Evolutionary conservation across 2,113 vertebrate species (phyloP).

Genomic region (Grantiella picta): DNA sequence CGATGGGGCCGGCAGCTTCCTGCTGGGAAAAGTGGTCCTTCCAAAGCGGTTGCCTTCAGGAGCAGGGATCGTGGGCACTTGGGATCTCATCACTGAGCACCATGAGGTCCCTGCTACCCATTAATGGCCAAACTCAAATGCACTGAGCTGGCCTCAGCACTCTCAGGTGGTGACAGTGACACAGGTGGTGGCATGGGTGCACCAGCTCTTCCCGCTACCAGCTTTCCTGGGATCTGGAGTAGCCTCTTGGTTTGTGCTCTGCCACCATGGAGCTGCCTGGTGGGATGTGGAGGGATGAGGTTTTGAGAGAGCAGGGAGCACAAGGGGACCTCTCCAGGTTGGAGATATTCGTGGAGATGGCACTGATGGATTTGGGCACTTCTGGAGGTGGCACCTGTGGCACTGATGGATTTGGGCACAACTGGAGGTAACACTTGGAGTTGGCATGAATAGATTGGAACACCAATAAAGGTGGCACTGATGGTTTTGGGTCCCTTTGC

Average conservation of each 20-base stretch:
- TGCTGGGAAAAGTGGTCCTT: neutral
- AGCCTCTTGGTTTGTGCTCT: neutral
- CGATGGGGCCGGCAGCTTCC: neutral
- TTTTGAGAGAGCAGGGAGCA: neutral
- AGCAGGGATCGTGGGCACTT: accelerated
- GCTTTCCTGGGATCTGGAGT: neutral
- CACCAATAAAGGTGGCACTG: neutral
- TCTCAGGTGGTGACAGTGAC: neutral
- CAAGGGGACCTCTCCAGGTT: neutral
- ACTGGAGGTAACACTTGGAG: neutral
- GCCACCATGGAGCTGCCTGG: neutral
- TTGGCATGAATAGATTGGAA: neutral
- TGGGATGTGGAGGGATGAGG: neutral
- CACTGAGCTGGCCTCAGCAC: accelerated
- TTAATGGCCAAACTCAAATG: neutral
- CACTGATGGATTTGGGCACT: neutral
- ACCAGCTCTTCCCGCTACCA: accelerated
- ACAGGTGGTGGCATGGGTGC: neutral
- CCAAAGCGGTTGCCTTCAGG: accelerated
- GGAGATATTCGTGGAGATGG: neutral
- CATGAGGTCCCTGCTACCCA: neutral
- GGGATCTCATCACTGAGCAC: neutral
- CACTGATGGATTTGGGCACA: neutral
- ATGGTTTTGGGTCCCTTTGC: neutral
- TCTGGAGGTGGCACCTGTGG: neutral